These are phyloP conservation scores for Festucalex cinctus DNA, from an alignment of 2,113 vertebrate species.

Conservation along the genomic window DNA sequence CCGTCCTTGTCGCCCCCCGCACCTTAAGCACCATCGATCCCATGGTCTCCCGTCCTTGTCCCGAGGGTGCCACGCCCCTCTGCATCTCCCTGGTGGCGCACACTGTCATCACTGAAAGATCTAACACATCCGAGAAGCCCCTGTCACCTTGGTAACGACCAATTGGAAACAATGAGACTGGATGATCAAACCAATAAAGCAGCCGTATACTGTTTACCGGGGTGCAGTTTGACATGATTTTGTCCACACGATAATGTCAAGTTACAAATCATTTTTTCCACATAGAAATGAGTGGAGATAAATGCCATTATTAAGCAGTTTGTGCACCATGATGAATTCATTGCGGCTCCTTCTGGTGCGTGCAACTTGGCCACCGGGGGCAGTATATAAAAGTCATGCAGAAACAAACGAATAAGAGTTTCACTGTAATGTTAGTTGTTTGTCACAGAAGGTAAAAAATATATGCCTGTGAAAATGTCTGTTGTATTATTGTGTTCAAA, in stretches of 20 bases:
- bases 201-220: neutral
- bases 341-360: no score
- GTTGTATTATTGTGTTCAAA: no score
- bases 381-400: no score
- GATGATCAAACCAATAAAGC: constrained; percentile 2
- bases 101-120: constrained; percentile 46
- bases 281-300: no score
- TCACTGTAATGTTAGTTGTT: no score
- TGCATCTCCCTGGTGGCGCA: constrained; percentile 22
- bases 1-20: constrained; percentile 63
- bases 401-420: no score
- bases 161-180: constrained; percentile 22
- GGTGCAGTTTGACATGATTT: neutral
- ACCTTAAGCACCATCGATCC: constrained; percentile 64
- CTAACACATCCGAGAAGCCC: constrained; percentile 45
- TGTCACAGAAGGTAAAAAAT: no score
- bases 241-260: neutral
- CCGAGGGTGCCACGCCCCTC: constrained; percentile 32
- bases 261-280: no score
- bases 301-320: no score
- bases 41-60: constrained; percentile 53
- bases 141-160: constrained; percentile 34
- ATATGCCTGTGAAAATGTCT: no score
- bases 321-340: no score
- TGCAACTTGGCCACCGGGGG: no score